A percentile compares a stretch with the other conserved stretches of the same genome.
Evolutionary conservation across 1,140 invertebrate genomes (phyloP).

Genomic region (Bombus superbus): DNA sequence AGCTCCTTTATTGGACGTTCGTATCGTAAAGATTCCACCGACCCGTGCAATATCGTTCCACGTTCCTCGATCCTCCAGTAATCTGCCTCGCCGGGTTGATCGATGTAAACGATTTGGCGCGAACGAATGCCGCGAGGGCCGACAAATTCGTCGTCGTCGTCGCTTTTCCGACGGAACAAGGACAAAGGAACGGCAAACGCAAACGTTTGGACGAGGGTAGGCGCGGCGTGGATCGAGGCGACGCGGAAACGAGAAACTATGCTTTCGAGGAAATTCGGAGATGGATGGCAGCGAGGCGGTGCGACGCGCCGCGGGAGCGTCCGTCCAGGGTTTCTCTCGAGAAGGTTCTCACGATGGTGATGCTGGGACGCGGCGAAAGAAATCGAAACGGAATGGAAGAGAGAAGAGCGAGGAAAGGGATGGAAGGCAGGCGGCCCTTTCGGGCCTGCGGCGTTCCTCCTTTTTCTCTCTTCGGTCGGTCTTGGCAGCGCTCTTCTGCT

Average conservation of each 20-base stretch:
- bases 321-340: too few species aligned
- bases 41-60: too few species aligned
- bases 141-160: too few species aligned
- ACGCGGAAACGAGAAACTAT: neutral
- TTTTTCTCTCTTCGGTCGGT: conserved; percentile 6
- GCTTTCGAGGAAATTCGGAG: neutral
- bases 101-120: too few species aligned
- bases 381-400: conserved; percentile 38
- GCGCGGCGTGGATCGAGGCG: too few species aligned
- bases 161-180: neutral
- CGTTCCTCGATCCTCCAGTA: too few species aligned
- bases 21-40: too few species aligned
- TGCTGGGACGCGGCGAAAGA: conserved; percentile 30
- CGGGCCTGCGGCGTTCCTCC: neutral
- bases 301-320: too few species aligned
- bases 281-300: neutral
- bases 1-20: neutral
- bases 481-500: neutral
- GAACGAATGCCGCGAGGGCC: too few species aligned
- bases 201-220: too few species aligned
- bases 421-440: neutral
- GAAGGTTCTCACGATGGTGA: conserved; percentile 31
- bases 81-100: too few species aligned
- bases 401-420: neutral
- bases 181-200: neutral